Evolutionary conservation across 1,140 invertebrate species (phyloP).

Genomic region (Leptinotarsa lineolata): DNA sequence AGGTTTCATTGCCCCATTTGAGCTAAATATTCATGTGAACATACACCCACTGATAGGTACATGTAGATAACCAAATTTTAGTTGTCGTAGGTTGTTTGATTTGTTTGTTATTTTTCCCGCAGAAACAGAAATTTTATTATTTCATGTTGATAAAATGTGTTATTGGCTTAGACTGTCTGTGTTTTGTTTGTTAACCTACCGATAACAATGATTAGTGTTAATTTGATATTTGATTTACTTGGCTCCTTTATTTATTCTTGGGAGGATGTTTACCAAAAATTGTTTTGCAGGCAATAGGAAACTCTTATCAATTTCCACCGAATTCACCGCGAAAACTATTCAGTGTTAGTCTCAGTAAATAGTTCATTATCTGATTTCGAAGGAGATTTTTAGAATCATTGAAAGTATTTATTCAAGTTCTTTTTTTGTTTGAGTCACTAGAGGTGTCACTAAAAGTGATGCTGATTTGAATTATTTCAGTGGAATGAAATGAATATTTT

Average conservation of each 20-base stretch:
- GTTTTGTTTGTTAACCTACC: constrained; percentile 18
- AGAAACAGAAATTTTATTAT: constrained; percentile 18
- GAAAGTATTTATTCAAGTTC: no score
- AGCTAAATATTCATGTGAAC: background rate
- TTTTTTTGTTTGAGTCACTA: no score
- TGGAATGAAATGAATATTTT: no score
- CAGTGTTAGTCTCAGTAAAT: no score
- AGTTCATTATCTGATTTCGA: no score
- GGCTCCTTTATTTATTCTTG: background rate
- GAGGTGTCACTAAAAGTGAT: no score
- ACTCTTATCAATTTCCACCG: no score
- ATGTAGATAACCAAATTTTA: background rate
- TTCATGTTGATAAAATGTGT: constrained; percentile 17
- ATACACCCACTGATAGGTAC: background rate
- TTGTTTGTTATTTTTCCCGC: constrained; percentile 15
- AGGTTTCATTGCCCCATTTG: no score
- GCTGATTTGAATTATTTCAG: no score
- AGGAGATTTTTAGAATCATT: no score
- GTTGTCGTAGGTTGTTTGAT: constrained; percentile 24
- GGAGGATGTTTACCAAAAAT: background rate
- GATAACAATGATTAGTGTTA: constrained; percentile 20
- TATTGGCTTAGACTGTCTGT: constrained; percentile 23
- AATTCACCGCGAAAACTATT: no score
- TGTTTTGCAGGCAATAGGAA: no score
- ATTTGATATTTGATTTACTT: background rate